Percentiles rank a stretch among this genome's conserved stretches.
phyloP scores from a whole-genome alignment of 2,797 vertebrate genomes.

The Neosalanx taihuensis region DNA sequence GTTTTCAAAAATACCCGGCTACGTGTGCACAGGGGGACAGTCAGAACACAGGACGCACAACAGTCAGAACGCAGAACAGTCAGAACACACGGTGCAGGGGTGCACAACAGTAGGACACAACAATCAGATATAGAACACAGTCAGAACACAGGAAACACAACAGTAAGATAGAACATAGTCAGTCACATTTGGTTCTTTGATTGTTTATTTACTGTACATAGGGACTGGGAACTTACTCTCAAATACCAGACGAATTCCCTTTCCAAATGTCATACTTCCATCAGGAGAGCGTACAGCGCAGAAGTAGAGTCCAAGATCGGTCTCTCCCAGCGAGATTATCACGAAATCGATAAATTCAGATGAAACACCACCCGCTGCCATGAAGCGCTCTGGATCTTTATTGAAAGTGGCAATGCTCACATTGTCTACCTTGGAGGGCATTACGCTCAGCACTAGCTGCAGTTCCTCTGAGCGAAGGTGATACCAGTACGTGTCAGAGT shows the following conservation, averaged over 20 bases:
- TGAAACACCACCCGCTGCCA: accelerated
- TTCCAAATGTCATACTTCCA: accelerated
- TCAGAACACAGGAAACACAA: not conserved
- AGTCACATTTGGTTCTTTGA: too few species aligned
- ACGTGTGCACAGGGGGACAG: too few species aligned
- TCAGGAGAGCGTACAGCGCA: not conserved
- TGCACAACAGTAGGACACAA: too few species aligned
- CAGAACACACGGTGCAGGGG: too few species aligned
- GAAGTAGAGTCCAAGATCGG: slow-evolving; percentile 52
- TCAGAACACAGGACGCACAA: not conserved
- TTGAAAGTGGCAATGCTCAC: accelerated
- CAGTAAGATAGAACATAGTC: not conserved
- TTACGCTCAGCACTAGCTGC: slow-evolving; percentile 18
- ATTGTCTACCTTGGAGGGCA: accelerated
- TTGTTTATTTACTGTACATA: too few species aligned
- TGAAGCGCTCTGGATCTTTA: accelerated
- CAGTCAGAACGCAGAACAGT: too few species aligned
- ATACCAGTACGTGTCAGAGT: slow-evolving; percentile 25
- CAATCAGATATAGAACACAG: too few species aligned
- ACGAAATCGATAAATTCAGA: slow-evolving; percentile 6
- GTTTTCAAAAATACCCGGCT: too few species aligned
- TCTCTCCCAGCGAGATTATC: slow-evolving; percentile 25
- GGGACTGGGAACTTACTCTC: slow-evolving; percentile 30
- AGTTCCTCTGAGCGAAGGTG: slow-evolving; percentile 32
- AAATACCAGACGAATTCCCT: slow-evolving; percentile 26